phyloP scores from a whole-genome alignment of 2,888 invertebrate species.

The Folsomia manolachei region DNA sequence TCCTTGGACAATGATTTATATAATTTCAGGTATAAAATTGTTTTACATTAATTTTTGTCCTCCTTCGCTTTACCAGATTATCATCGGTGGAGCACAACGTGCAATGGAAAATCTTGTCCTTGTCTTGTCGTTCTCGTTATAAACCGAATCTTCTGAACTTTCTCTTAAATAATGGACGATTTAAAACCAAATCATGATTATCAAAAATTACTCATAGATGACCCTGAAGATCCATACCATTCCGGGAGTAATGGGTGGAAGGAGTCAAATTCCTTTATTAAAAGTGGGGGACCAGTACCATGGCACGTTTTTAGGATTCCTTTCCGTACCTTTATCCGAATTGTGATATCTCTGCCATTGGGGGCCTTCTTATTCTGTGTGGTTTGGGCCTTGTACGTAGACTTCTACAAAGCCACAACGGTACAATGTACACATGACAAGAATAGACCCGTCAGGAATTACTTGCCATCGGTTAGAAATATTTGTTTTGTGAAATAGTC shows the following conservation, averaged over 20 bases:
- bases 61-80: background rate
- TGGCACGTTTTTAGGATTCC: constrained; percentile 55
- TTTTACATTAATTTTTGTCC: background rate
- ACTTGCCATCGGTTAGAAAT: constrained; percentile 72
- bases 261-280: background rate
- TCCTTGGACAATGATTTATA: background rate
- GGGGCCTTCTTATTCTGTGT: constrained; percentile 76
- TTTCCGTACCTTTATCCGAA: constrained; percentile 65
- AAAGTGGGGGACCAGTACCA: background rate
- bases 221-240: constrained; percentile 10
- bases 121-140: no score
- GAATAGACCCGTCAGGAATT: constrained; percentile 65
- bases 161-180: background rate
- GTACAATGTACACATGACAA: constrained; percentile 69
- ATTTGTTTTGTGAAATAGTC: no score
- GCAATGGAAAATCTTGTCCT: no score
- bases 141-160: background rate
- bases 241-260: background rate
- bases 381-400: constrained; percentile 72
- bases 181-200: background rate
- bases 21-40: background rate
- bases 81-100: background rate
- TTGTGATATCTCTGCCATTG: constrained; percentile 70
- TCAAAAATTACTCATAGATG: constrained; percentile 12
- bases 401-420: constrained; percentile 79